Evolutionary conservation across 2,797 vertebrate species (phyloP).

Genomic region (Odontamblyopus rebecca): DNA sequence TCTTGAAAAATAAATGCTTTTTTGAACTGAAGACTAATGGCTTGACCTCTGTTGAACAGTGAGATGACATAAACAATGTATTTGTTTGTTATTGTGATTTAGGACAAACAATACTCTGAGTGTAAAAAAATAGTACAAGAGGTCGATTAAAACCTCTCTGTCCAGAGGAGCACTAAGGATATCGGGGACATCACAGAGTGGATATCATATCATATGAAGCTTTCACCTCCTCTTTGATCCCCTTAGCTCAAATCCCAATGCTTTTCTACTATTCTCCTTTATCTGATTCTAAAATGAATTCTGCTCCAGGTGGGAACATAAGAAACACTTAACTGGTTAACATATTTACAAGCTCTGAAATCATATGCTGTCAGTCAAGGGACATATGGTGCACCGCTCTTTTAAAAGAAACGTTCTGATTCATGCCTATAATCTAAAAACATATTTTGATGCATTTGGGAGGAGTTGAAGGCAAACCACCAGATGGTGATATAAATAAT

Average conservation of each 20-base stretch:
- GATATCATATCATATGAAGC: slow-evolving; percentile 38
- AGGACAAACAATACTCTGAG: neutral
- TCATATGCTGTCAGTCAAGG: slow-evolving; percentile 46
- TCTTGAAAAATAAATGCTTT: neutral
- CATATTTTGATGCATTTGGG: slow-evolving; percentile 21
- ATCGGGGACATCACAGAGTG: slow-evolving; percentile 27
- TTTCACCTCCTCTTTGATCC: slow-evolving; percentile 44
- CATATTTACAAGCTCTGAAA: slow-evolving; percentile 50
- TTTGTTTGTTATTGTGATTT: neutral
- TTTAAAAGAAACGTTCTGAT: slow-evolving; percentile 11
- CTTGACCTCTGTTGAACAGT: neutral
- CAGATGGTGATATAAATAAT: slow-evolving; percentile 29
- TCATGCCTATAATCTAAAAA: slow-evolving; percentile 26
- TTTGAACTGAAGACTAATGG: no score
- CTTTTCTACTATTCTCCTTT: slow-evolving; percentile 43
- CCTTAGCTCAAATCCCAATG: slow-evolving; percentile 31
- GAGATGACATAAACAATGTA: neutral
- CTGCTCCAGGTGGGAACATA: slow-evolving; percentile 45
- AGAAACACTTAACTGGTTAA: slow-evolving; percentile 54
- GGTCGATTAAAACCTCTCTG: slow-evolving; percentile 32
- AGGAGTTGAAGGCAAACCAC: slow-evolving; percentile 21
- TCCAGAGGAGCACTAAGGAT: slow-evolving; percentile 35
- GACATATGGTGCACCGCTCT: slow-evolving; percentile 27
- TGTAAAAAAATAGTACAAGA: neutral
- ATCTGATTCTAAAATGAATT: slow-evolving; percentile 47